phyloP scores from a whole-genome alignment of 1,140 invertebrate genomes.

The Nebria ingens region DNA sequence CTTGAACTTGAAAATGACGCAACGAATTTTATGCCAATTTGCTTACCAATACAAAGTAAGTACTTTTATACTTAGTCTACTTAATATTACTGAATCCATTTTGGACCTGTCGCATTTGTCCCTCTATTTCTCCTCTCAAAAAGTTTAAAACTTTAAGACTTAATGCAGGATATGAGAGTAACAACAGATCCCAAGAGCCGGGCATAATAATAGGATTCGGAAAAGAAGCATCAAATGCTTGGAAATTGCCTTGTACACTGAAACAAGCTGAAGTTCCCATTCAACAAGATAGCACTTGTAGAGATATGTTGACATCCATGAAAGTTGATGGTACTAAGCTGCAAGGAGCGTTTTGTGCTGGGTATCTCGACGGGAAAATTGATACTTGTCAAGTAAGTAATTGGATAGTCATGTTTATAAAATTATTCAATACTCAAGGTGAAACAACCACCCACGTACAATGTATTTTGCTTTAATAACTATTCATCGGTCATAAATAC shows the following conservation, averaged over 20 bases:
- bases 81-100: too few species aligned
- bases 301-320: slow-evolving; percentile 30
- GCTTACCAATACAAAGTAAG: slow-evolving; percentile 39
- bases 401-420: not conserved
- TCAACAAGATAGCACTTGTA: slow-evolving; percentile 28
- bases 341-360: slow-evolving; percentile 35
- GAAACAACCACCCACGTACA: too few species aligned
- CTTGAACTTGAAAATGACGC: slow-evolving; percentile 35
- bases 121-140: not conserved
- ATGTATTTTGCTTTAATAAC: too few species aligned
- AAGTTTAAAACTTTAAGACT: not conserved
- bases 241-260: slow-evolving; percentile 28
- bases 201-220: slow-evolving; percentile 11
- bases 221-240: slow-evolving; percentile 31
- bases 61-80: slow-evolving; percentile 4
- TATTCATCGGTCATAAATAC: too few species aligned
- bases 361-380: slow-evolving; percentile 30
- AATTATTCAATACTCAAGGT: slow-evolving; percentile 11
- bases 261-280: slow-evolving; percentile 24
- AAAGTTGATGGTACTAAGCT: slow-evolving; percentile 29
- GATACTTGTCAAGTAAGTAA: slow-evolving; percentile 38
- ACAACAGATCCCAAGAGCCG: not conserved
- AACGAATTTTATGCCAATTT: slow-evolving; percentile 41
- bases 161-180: not conserved
- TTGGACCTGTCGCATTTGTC: too few species aligned